Conservation (phyloP, 2,113 vertebrate species). For the Bufo bufo region DNA sequence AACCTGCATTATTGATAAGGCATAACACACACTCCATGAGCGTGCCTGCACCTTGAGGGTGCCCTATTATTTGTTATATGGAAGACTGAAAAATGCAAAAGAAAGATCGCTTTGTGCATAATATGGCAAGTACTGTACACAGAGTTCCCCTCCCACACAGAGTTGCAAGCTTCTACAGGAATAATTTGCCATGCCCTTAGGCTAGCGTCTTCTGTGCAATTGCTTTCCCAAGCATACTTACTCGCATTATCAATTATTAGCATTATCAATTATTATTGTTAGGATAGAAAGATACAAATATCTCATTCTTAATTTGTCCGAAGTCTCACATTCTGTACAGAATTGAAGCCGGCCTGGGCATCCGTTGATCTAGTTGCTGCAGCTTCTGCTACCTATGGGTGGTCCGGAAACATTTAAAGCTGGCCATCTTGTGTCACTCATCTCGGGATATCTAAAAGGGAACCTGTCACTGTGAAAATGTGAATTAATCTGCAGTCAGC, state of each 20-base stretch:
- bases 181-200: background rate
- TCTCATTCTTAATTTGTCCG: background rate
- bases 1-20: too few species aligned
- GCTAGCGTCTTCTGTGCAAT: background rate
- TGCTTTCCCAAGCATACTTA: background rate
- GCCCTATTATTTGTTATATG: background rate
- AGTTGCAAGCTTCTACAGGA: constrained; percentile 1
- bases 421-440: too few species aligned
- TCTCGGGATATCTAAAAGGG: too few species aligned
- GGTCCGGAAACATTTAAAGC: too few species aligned
- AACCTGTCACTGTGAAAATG: too few species aligned
- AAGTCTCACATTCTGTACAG: background rate
- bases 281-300: background rate
- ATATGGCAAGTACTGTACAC: background rate
- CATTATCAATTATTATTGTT: background rate
- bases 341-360: too few species aligned
- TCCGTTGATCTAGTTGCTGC: too few species aligned
- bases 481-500: too few species aligned
- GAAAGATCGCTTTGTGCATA: background rate
- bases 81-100: background rate
- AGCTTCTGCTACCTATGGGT: too few species aligned
- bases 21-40: too few species aligned
- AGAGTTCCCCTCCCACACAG: background rate
- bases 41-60: too few species aligned
- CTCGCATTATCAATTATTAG: background rate